Conservation (phyloP, 1,140 invertebrate genomes). For the Brachionus asplanchnoidis region DNA sequence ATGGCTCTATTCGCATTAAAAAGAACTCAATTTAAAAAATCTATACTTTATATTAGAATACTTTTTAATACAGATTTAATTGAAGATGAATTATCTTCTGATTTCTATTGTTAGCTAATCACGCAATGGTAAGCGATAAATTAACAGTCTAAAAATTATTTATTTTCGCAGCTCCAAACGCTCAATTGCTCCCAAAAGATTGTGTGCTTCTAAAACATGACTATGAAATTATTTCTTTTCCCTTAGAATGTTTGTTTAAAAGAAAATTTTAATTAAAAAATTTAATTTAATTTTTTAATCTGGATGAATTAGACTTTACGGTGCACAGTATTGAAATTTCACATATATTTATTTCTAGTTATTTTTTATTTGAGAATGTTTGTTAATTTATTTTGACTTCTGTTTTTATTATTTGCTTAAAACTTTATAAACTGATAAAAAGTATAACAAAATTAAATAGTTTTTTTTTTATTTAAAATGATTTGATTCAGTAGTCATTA, state of each 20-base stretch:
- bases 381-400: too few species aligned
- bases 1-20: background rate
- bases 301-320: too few species aligned
- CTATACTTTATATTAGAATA: background rate
- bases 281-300: too few species aligned
- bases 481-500: too few species aligned
- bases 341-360: too few species aligned
- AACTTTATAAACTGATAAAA: too few species aligned
- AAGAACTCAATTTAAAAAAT: background rate
- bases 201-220: background rate
- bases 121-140: background rate
- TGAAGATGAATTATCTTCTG: background rate
- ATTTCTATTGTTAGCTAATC: background rate
- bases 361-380: too few species aligned
- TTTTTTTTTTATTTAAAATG: too few species aligned
- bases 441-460: too few species aligned
- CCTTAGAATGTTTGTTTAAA: too few species aligned
- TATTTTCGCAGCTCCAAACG: background rate
- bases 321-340: too few species aligned
- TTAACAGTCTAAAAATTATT: background rate
- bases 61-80: background rate
- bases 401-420: too few species aligned
- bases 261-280: background rate
- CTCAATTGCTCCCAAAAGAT: background rate
- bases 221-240: background rate